Conservation (phyloP, 2,113 vertebrate genomes). For the Atlantisia rogersi region DNA sequence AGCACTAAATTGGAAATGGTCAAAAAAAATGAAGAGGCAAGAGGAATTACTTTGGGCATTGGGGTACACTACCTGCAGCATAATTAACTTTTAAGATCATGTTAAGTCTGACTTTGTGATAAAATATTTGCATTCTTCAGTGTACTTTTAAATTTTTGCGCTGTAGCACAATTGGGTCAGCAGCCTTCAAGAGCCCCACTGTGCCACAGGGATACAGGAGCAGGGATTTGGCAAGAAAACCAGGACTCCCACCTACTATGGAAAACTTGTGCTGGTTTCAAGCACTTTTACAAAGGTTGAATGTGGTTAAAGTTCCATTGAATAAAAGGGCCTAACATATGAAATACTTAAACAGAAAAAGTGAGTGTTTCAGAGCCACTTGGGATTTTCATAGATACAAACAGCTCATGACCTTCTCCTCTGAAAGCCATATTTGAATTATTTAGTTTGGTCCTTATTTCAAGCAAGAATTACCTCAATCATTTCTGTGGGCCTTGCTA, state of each 20-base stretch:
- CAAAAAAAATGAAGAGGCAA: not conserved
- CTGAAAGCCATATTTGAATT: not conserved
- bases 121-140: not conserved
- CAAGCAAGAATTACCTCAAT: not conserved
- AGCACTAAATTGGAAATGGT: not conserved
- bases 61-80: not conserved
- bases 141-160: not conserved
- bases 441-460: not conserved
- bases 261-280: not conserved
- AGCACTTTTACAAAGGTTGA: not conserved
- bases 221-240: not conserved
- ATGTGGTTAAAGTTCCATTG: not conserved
- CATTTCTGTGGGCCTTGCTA: not conserved
- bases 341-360: not conserved
- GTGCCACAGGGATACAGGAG: not conserved
- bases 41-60: not conserved
- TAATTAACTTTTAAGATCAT: not conserved
- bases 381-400: not conserved
- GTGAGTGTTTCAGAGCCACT: not conserved
- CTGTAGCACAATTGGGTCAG: not conserved
- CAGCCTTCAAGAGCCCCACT: not conserved
- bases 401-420: not conserved
- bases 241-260: not conserved
- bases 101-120: not conserved
- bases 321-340: not conserved